These are phyloP conservation scores for Galeopterus variegatus DNA, from an alignment of 2,113 vertebrate species.

Conservation along the genomic window DNA sequence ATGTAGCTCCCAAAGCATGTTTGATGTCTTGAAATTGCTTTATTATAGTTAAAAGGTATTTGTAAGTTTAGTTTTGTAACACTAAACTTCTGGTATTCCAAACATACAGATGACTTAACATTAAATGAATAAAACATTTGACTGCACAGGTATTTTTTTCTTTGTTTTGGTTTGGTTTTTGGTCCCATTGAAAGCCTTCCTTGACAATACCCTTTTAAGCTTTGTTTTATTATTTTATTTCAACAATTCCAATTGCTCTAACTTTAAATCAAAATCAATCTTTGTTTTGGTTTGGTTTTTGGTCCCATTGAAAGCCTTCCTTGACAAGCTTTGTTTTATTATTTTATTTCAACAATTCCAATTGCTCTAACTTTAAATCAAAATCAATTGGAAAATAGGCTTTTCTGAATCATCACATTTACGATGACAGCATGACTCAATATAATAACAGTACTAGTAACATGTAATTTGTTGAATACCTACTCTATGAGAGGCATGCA, in stretches of 20 bases:
- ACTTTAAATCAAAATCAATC: conserved; percentile 9
- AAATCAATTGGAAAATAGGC: not conserved
- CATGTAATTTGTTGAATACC: not conserved
- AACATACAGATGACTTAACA: not conserved
- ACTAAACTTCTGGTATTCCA: not conserved
- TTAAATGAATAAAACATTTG: not conserved
- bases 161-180: not conserved
- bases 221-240: conserved; percentile 5
- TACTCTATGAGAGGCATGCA: not conserved
- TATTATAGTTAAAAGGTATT: not conserved
- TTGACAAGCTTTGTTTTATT: not conserved
- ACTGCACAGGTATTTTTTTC: not conserved
- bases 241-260: not conserved
- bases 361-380: conserved; percentile 12
- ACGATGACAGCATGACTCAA: not conserved
- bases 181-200: not conserved
- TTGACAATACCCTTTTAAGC: not conserved
- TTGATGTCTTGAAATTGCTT: not conserved
- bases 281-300: not conserved
- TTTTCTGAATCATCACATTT: not conserved
- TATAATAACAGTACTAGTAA: not conserved
- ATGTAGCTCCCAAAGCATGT: not conserved
- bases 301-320: not conserved
- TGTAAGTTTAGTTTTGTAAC: conserved; percentile 7
- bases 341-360: conserved; percentile 5